These are phyloP conservation scores for Phengaris alcon DNA, from an alignment of 2,888 invertebrate species.

Conservation along the genomic window DNA sequence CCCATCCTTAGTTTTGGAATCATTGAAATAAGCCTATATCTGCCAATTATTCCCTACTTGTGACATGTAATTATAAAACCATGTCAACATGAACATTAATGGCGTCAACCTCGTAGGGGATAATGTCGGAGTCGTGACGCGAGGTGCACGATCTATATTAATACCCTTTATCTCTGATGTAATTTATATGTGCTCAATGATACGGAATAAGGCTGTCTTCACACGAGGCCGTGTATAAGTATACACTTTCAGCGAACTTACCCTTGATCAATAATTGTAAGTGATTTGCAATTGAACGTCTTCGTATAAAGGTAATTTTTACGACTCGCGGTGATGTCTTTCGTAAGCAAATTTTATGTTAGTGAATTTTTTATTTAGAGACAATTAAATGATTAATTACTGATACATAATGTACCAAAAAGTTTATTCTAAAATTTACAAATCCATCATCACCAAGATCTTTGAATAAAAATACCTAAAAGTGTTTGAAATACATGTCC, in stretches of 20 bases:
- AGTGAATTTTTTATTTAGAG: not conserved
- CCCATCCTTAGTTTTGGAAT: too few species aligned
- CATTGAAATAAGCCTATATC: not conserved
- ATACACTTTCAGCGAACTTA: not conserved
- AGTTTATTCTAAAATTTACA: too few species aligned
- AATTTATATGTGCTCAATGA: constrained; percentile 25
- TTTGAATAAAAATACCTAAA: too few species aligned
- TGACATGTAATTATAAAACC: constrained; percentile 24
- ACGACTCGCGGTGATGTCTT: not conserved
- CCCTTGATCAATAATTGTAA: not conserved
- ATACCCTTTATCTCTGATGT: constrained; percentile 24
- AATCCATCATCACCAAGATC: too few species aligned
- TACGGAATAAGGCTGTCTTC: constrained; percentile 16
- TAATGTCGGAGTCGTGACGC: constrained; percentile 28
- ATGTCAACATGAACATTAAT: constrained; percentile 4
- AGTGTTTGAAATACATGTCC: too few species aligned
- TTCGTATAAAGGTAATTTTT: not conserved
- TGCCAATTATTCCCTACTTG: not conserved
- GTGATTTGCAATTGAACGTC: not conserved
- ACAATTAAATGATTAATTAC: too few species aligned
- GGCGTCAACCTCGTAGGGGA: constrained; percentile 12
- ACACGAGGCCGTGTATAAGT: not conserved
- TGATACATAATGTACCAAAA: too few species aligned
- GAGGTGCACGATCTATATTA: constrained; percentile 22
- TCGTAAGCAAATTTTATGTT: not conserved